Base-by-base conservation (phyloP, 2,888 invertebrate genomes). In the Lasioglossum villosulum region DNA sequence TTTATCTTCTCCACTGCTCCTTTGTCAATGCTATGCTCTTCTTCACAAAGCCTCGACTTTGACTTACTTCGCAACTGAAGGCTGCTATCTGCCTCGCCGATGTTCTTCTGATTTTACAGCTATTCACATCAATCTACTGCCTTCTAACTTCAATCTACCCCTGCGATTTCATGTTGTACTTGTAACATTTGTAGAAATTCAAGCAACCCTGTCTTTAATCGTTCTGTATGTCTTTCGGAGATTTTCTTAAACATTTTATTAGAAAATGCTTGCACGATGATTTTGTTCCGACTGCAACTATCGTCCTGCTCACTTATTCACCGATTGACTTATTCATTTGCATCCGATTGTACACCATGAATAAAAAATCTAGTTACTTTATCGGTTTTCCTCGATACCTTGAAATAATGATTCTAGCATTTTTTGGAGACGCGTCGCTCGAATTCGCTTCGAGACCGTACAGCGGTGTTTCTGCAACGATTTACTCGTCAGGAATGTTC, bases 1-100 rank as follows among this genome's bases (percentile, higher is more conserved):
- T 86, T 79, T 74, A 79, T 37, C 27, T 79, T 72, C 74, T 70
- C 70, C 52, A 56, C 63, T 73, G 23, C 68, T 71, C 63, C 74
- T 63, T 82, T 63, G 23, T 23, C 14, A 16, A 6, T 34, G 52
- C 23, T 23, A 52, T 8, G n/a, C 75, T 77, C 42, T 59, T 71
- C 66, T 79, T 81, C 42, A 16, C 56, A 42, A 37, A 52, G 70
- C 85, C 78, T 81, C 75, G 86, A 81, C 80, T 66, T 59, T 78
- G 86, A 81, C 80, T 66, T 59, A n/a, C 37, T 27, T 6, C 34
- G 59, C n/a, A 42, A 52, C 56, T 3, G 56, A n/a, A 56, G 48
- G 6, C 48, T 48, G 48, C 59, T 59, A 27, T 12, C 27, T 59
- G 59, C 14, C n/a, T 27, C 4, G 59, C 27, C 14, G 27, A 59